Conservation (phyloP, 2,888 invertebrate species). For the Plebejus melissa region DNA sequence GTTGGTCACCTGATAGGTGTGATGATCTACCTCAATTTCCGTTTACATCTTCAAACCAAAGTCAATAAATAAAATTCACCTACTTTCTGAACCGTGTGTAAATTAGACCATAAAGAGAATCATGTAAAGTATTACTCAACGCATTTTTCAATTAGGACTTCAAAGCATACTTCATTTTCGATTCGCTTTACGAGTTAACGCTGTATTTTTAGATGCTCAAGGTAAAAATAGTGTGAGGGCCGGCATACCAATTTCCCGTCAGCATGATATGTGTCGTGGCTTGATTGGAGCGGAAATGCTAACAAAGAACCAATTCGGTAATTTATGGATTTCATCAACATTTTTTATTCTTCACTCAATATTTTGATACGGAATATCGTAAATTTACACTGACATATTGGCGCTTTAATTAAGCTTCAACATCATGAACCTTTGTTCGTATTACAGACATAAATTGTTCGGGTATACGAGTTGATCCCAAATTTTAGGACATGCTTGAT, state of each 20-base stretch:
- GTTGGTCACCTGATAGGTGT: neutral
- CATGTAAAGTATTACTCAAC: conserved; percentile 12
- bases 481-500: neutral
- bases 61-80: neutral
- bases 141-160: neutral
- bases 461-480: neutral
- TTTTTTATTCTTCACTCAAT: conserved; percentile 27
- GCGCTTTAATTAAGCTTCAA: conserved; percentile 17
- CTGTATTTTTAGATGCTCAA: conserved; percentile 22
- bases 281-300: conserved; percentile 42
- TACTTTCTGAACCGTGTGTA: neutral
- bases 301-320: conserved; percentile 39
- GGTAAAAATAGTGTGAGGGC: conserved; percentile 23
- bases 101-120: conserved; percentile 11
- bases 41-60: neutral
- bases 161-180: conserved; percentile 4
- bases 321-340: conserved; percentile 38
- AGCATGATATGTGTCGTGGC: conserved; percentile 37
- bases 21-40: neutral
- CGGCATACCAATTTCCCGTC: conserved; percentile 34
- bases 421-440: conserved; percentile 6
- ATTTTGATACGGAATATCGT: conserved; percentile 1
- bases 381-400: conserved; percentile 19
- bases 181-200: conserved; percentile 8
- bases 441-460: neutral